Evolutionary conservation across 2,888 invertebrate species (phyloP), one percentile per base, ranked within the genome.

Genomic region (Xestia xanthographa): DNA sequence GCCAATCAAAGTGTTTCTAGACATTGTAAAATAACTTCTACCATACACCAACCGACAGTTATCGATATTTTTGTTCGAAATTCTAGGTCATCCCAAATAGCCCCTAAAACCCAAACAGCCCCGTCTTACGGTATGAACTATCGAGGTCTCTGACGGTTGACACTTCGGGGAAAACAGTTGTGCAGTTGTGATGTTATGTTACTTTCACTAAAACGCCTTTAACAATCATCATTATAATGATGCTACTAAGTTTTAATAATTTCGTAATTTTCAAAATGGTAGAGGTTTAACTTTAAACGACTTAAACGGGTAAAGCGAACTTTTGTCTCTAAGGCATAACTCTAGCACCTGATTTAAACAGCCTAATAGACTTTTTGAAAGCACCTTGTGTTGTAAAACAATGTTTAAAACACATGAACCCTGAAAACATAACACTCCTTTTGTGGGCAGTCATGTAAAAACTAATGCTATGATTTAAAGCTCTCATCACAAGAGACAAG

Each of bases 321-420:
- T 58, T 68, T 20, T 12, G 29, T 67, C 56, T 41, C 38, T 0
- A 14, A 48, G 22, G 79, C 50, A 50, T 45, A 63, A 60, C 17
- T 60, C 12, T 78, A 26, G 1, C 1, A 14, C n/a, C 41, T 14
- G 11, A 50, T 48, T 29, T 20, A 79, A 45, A 78, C 22, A 12
- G 29, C 41, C n/a, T 60, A 60, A 58, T 48, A 29, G 41, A 9
- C 43, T 65, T 63, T 76, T 75, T 66, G 9, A 29, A 71, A 9
- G 0, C 9, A 34, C 12, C 3, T 34, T 58, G 26, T n/a, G 1
- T 2, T 58, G 29, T 34, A 38, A 45, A 6, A 20, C 22, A 22
- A 38, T 74, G 38, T 14, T 4, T 20, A 20, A 34, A 14, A n/a
- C n/a, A n/a, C n/a, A n/a, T n/a, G n/a, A n/a, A n/a, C n/a, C n/a